Conservation (phyloP, 2,113 vertebrate species). For the Grammomys dolichurus region DNA sequence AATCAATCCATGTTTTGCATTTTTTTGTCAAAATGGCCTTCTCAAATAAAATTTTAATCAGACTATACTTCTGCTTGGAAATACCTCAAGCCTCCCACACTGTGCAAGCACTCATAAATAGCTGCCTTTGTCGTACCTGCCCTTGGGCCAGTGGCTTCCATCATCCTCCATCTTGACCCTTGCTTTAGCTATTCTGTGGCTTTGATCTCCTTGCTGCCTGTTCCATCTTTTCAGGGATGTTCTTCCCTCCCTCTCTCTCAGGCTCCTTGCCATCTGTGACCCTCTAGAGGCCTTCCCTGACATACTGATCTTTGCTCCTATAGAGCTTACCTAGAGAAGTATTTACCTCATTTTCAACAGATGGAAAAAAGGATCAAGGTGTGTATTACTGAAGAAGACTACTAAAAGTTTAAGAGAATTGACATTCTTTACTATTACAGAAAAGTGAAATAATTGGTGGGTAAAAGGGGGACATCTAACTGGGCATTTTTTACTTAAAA, state of each 20-base stretch:
- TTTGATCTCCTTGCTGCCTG: neutral
- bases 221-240: neutral
- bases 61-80: slow-evolving; percentile 32
- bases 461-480: neutral
- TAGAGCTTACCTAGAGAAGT: neutral
- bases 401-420: neutral
- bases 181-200: neutral
- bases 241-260: neutral
- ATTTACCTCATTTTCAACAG: neutral
- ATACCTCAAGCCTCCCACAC: neutral
- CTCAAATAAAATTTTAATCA: slow-evolving; percentile 52
- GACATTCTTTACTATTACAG: neutral
- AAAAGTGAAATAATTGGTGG: neutral
- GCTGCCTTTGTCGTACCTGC: neutral
- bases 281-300: neutral
- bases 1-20: slow-evolving; percentile 11
- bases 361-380: neutral
- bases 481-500: slow-evolving; percentile 7
- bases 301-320: neutral
- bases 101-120: slow-evolving; percentile 7
- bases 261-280: too few relatives aligned
- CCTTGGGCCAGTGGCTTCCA: neutral
- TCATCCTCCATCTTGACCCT: neutral
- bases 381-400: neutral
- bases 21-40: slow-evolving; percentile 55